Evolutionary conservation across 2,888 invertebrate genomes (phyloP), one percentile per base, ranked within the genome.

Genomic region (Athrips mouffetella): DNA sequence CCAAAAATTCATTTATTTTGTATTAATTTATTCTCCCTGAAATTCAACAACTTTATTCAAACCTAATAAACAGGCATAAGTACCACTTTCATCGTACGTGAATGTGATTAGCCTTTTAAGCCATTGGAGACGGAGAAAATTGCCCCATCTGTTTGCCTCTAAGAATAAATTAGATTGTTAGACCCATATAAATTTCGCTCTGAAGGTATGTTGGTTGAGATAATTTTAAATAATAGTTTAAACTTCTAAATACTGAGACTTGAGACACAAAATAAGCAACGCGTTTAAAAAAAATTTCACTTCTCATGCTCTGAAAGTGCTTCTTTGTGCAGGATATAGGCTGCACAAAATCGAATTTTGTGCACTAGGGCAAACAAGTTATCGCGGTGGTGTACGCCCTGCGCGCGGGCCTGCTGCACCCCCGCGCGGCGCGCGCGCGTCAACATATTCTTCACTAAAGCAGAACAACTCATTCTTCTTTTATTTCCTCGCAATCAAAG

Each of bases 81-180:
- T 23, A 8, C 13, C 31, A 33, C 25, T 25, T 23, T 15, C 13
- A 25, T 15, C 33, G 33, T 33, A 13, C 33, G 29, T 33, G 39
- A 11, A 13, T 48, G 23, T 23, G 39, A 50, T 47, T 53, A 54
- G 44, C 37, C 50, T 63, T 63, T 69, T 67, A 70, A 59, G 67
- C 65, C 65, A 70, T 67, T 67, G 65, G 72, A 67, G 71, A 67
- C 67, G 54, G 65, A 65, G 72, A 73, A 71, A 76, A 76, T 76
- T 75, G 73, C 70, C 56, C 66, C 70, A 76, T 76, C 67, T 69
- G 70, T 75, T 76, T 73, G 62, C 63, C n/a, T 67, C 65, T 50
- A 62, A 70, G 68, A 72, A 72, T 73, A 76, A 76, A 76, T 76
- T 76, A 75, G 72, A 76, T 71, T 74, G 73, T 69, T 75, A 75